phyloP scores from a whole-genome alignment of 2,888 invertebrate species.

The Caenorhabditis virilis region DNA sequence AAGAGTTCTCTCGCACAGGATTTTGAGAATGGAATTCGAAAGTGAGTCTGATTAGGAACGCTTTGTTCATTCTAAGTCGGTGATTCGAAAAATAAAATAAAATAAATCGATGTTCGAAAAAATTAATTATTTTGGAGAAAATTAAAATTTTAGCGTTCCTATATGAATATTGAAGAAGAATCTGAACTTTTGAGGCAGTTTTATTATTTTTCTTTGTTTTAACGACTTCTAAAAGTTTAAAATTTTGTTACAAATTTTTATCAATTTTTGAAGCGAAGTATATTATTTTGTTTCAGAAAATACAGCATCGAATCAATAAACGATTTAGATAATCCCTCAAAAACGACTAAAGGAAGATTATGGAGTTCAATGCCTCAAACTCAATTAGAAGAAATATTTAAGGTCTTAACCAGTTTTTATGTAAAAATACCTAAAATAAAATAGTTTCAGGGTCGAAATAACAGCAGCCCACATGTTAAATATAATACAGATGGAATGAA shows the following conservation, averaged over 20 bases:
- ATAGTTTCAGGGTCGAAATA: constrained; percentile 2
- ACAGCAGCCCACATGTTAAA: constrained; percentile 7
- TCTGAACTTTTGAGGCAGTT: too few species aligned
- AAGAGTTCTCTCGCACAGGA: constrained; percentile 21
- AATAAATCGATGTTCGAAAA: too few species aligned
- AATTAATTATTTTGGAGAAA: too few species aligned
- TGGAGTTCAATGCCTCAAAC: constrained; percentile 37
- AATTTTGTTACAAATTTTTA: background rate
- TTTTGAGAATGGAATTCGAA: constrained; percentile 3
- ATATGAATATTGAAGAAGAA: too few species aligned
- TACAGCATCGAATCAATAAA: constrained; percentile 6
- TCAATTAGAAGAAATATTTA: constrained; percentile 34
- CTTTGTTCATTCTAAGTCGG: background rate
- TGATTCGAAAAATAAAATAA: background rate
- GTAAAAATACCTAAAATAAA: background rate
- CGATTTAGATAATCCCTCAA: constrained; percentile 12
- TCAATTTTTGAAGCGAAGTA: too few species aligned
- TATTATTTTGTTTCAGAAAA: constrained; percentile 13
- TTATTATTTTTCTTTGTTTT: too few species aligned
- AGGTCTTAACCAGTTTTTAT: constrained; percentile 11
- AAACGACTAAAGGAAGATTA: constrained; percentile 18
- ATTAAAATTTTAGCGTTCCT: too few species aligned
- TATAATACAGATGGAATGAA: constrained; percentile 34
- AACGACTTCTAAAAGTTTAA: too few species aligned
- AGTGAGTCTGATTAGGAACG: background rate